Evolutionary conservation across 2,888 invertebrate genomes (phyloP), one percentile per base, ranked within the genome.

Genomic region (Argyresthia albistria): DNA sequence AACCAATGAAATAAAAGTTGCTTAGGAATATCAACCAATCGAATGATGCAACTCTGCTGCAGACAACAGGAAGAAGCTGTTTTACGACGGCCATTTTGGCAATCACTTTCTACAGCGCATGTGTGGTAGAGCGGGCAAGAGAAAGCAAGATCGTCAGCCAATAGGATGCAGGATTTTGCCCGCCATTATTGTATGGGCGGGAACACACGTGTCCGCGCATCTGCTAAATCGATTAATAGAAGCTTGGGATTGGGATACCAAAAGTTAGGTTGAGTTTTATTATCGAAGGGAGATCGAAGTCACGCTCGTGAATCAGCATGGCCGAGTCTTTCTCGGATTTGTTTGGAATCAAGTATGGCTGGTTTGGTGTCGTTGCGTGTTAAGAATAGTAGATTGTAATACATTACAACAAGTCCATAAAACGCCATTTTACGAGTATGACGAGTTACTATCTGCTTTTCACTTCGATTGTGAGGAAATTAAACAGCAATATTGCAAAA

Each of bases 121-220:
- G 81, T 72, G 75, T 61, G 56, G 57, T 57, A 57, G 49, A 56
- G 56, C 56, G 42, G 55, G 55, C 52, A 61, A 64, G 73, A 80
- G 79, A 79, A 73, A 70, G 64, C 65, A 60, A 56, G 57, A 47
- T 43, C 53, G 35, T 43, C 61, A 58, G 63, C 84, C 76, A 83
- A 86, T 84, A 67, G 65, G 64, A 55, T 53, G 59, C 59, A 54
- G 59, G 52, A 59, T 65, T 58, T 46, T 39, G 50, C 55, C 63
- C 71, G 84, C 86, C 86, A 86, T 86, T 64, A 56, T 62, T 57
- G 56, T 65, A 64, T 64, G 71, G 84, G 84, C 80, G 86, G 78
- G 66, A 42, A 63, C 66, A 55, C 46, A 61, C 55, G 63, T 61
- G 62, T 63, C 25, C 25, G 8, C 25, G 47, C 47, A 47, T 35